Evolutionary conservation across 2,797 vertebrate species (phyloP).

Genomic region (Microctenopoma stevenorrisi): DNA sequence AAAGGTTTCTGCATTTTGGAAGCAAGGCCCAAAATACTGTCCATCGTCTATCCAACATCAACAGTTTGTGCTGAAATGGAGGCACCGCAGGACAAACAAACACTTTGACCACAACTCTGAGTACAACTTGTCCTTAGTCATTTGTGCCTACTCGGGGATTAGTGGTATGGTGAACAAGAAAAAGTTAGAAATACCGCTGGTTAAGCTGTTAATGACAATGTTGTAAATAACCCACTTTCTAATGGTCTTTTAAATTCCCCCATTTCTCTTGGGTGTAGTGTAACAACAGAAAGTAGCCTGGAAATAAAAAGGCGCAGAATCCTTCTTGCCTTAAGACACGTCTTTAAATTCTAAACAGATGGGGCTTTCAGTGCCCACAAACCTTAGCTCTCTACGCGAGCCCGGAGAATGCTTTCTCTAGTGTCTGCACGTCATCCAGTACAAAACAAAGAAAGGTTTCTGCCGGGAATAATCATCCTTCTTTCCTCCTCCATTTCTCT

Average conservation of each 20-base stretch:
- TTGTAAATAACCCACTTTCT: constrained; percentile 42
- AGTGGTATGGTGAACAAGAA: constrained; percentile 38
- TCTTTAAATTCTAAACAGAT: constrained; percentile 3
- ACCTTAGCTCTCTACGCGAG: not conserved
- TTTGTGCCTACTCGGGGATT: constrained; percentile 49
- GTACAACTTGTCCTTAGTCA: constrained; percentile 36
- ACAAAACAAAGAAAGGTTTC: constrained; percentile 52
- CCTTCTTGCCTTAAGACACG: constrained; percentile 1
- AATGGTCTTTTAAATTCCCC: constrained; percentile 35
- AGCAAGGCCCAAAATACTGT: constrained; percentile 66
- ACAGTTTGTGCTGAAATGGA: constrained; percentile 69
- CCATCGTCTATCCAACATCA: constrained; percentile 66
- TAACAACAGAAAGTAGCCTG: constrained; percentile 13
- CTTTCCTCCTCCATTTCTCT: constrained; percentile 18
- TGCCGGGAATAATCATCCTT: constrained; percentile 21
- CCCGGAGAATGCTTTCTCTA: constrained; percentile 5
- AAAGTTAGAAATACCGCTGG: constrained; percentile 33
- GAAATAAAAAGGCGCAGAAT: constrained; percentile 10
- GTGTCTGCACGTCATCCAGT: constrained; percentile 24
- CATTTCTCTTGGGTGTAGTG: constrained; percentile 27
- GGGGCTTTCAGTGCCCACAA: not conserved
- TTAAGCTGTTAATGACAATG: constrained; percentile 53
- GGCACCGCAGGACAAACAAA: constrained; percentile 61
- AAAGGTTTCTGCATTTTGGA: constrained; percentile 51
- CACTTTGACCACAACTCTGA: constrained; percentile 38